Evolutionary conservation across 2,888 invertebrate genomes (phyloP), one percentile per base, ranked within the genome.

Genomic region (Drosophila mayaguana): DNA sequence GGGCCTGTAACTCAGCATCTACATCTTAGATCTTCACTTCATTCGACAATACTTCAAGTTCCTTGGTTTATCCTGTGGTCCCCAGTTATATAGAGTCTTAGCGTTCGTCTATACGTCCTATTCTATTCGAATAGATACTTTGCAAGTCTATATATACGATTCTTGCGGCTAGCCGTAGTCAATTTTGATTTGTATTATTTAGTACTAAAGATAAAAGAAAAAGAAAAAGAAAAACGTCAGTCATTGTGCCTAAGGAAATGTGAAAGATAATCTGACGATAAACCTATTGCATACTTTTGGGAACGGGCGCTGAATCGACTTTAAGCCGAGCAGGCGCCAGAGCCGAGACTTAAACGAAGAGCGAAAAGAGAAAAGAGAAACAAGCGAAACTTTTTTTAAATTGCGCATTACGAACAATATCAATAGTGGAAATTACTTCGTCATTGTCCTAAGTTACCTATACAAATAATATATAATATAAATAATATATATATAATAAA

Each of bases 221-320:
- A 40, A 55, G 46, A 75, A 42, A 11, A 11, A 43, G 5, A 45
- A 75, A 63, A 64, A 73, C 79, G 83, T 84, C 85, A 85, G 83
- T 88, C 73, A 83, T 83, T 83, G 89, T 84, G 84, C 84, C 84
- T 88, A 83, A 71, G 55, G 64, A 68, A 71, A 68, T 64, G 53
- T 57, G 59, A 72, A 64, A 62, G 62, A 75, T 73, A 64, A 72
- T 72, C 81, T 83, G 81, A 76, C 72, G 87, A 83, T 86, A 83
- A 86, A 80, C 64, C 53, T 50, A 68, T 81, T 57, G 54, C 53
- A 54, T 66, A 57, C 43, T 43, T 67, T 63, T 72, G 72, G 66
- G 32, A 40, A 56, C 57, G 34, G 79, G 69, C 74, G 25, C 57
- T 45, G 45, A 45, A 55, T n/a, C 69, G 79, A 55, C 79, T 76